Conservation (phyloP, 2,888 invertebrate genomes). For the Drosophila ustulata region DNA sequence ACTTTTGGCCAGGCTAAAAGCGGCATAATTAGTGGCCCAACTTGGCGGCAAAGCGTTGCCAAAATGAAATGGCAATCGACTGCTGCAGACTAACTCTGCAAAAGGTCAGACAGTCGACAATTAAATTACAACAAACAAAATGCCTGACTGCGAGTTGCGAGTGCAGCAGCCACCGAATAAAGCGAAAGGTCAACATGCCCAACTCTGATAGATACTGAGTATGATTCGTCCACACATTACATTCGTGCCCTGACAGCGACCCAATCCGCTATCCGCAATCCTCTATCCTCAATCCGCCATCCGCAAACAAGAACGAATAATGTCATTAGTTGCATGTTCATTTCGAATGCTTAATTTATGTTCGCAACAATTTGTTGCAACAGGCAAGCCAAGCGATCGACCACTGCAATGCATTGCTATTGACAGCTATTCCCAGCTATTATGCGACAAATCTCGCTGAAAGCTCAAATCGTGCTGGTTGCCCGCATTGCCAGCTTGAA, state of each 20-base stretch:
- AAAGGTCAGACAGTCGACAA: constrained; percentile 75
- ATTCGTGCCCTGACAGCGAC: constrained; percentile 16
- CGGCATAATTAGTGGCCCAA: constrained; percentile 61
- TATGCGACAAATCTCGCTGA: constrained; percentile 39
- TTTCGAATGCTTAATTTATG: constrained; percentile 71
- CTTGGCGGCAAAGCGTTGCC: constrained; percentile 6
- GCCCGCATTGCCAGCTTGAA: constrained; percentile 37
- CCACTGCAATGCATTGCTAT: constrained; percentile 34
- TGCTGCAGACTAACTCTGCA: constrained; percentile 30
- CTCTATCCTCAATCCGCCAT: background rate
- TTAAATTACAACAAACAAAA: constrained; percentile 72
- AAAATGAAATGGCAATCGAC: constrained; percentile 61
- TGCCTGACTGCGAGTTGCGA: constrained; percentile 26
- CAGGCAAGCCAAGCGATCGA: constrained; percentile 33
- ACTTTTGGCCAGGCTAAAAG: constrained; percentile 36
- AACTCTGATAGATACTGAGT: constrained; percentile 1
- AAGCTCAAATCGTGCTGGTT: constrained; percentile 54
- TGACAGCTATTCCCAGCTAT: constrained; percentile 19
- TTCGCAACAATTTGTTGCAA: constrained; percentile 69
- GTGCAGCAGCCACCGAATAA: constrained; percentile 38
- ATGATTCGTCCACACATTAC: background rate
- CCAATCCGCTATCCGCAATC: constrained; percentile 1
- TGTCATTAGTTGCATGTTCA: constrained; percentile 60
- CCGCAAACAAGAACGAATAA: constrained; percentile 39
- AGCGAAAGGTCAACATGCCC: constrained; percentile 57